Percentiles rank a stretch among this genome's conserved stretches.
Conservation (phyloP, 1,140 invertebrate genomes). For the Cephus cinctus region DNA sequence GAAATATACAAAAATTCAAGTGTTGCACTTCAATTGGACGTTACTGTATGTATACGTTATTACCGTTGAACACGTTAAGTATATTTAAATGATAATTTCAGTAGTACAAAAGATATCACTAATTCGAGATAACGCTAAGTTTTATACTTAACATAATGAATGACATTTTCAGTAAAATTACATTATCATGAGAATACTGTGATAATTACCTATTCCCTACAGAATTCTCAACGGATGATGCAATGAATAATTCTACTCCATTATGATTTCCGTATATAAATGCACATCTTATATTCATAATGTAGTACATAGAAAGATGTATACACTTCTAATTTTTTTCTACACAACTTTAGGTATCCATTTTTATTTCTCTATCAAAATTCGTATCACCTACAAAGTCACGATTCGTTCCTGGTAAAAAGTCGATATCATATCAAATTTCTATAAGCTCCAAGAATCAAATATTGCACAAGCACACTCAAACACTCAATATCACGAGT, state of each 20-base stretch:
- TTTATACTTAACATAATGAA: no score
- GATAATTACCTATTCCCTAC: neutral
- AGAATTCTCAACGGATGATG: neutral
- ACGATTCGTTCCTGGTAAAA: no score
- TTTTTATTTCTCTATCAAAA: no score
- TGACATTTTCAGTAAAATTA: neutral
- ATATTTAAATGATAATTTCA: no score
- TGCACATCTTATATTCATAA: neutral
- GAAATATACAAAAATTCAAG: no score
- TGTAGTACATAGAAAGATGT: neutral
- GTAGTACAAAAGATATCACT: no score
- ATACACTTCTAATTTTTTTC: neutral
- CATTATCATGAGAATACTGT: neutral
- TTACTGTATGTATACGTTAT: no score
- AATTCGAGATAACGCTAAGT: no score
- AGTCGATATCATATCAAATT: neutral
- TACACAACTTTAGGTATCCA: slow-evolving; percentile 1
- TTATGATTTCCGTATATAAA: no score
- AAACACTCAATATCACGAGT: neutral
- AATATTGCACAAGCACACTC: neutral
- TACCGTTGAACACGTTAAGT: no score
- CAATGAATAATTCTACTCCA: neutral
- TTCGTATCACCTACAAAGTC: no score
- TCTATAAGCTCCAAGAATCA: neutral
- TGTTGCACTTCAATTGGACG: no score